Percentiles rank a stretch among this genome's conserved stretches.
These are phyloP conservation scores for Chrysolina americana DNA, from an alignment of 2,888 invertebrate genomes.

Conservation along the genomic window DNA sequence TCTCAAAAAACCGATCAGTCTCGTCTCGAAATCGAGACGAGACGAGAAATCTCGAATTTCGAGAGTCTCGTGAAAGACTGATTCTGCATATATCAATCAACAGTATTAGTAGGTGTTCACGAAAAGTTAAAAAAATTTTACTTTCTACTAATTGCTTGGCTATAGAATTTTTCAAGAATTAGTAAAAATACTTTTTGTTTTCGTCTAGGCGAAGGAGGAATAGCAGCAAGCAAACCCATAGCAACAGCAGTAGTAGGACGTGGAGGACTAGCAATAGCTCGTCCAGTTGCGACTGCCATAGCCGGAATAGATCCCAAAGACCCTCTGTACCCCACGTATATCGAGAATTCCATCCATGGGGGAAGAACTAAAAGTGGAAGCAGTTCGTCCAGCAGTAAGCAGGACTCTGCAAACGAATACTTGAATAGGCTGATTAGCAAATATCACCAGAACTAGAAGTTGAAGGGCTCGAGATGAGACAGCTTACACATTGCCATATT, in stretches of 20 bases:
- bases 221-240: slow-evolving; percentile 81
- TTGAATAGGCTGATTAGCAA: slow-evolving; percentile 65
- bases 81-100: too few relatives aligned
- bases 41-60: too few relatives aligned
- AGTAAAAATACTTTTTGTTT: background rate
- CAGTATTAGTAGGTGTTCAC: too few relatives aligned
- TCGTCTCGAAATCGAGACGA: too few relatives aligned
- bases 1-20: too few relatives aligned
- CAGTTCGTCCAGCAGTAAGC: slow-evolving; percentile 33
- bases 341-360: slow-evolving; percentile 51
- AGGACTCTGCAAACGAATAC: slow-evolving; percentile 58
- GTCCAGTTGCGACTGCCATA: slow-evolving; percentile 82
- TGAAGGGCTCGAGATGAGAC: background rate
- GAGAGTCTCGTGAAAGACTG: too few relatives aligned
- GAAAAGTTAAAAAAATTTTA: too few relatives aligned
- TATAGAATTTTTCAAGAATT: too few relatives aligned
- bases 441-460: slow-evolving; percentile 60
- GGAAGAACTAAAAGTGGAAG: slow-evolving; percentile 43
- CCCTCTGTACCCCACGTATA: slow-evolving; percentile 65
- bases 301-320: slow-evolving; percentile 77
- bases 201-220: slow-evolving; percentile 76
- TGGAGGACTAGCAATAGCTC: slow-evolving; percentile 79
- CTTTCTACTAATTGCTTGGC: too few relatives aligned
- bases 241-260: slow-evolving; percentile 81
- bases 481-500: slow-evolving; percentile 1